Base-by-base conservation (phyloP, 2,113 vertebrate genomes). In the Rhabdomys dilectus region DNA sequence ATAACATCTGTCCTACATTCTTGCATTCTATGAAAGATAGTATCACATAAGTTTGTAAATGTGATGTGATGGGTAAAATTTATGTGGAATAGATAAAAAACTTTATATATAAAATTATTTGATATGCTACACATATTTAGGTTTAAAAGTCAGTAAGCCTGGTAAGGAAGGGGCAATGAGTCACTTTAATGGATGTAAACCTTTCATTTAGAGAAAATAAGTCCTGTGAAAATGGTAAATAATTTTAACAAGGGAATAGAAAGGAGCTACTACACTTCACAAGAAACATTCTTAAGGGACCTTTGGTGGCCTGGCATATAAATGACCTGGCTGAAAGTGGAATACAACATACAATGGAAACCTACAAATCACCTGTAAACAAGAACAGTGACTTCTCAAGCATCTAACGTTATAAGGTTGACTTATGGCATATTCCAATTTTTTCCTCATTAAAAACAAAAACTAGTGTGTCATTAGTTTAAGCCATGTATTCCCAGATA, bases 81-180 rank as follows among this genome's bases (percentile, higher is more conserved):
- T 93, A 64, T 91, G 62, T 89, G 76, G 88, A 90, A 75, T 48
- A 88, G 73, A 80, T 48, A 87, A 51, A 85, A 95, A 96, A 72
- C 11, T 89, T 39, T 80, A 10, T 34, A 91, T 76, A 88, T 34
- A 81, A 36, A 84, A 85, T 15, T 96, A 64, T 73, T 84, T 96
- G 88, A 62, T 78, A 70, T 2, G 7, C 75, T 89, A 66, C 68
- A 80, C 80, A 93, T 91, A 19, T 42, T 76, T 70, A 90, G 6
- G 36, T 93, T 94, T 93, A 93, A 97, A 97, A 89, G 73, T 84
- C 88, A 95, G 70, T 88, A 85, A 87, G 39, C n/a, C 53, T 82
- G 89, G 13, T 16, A 60, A 91, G 3, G 34, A 11, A 93, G 66
- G 91, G 3, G 22, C 39, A 29, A 31, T 36, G 82, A 81, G 39